phyloP scores from a whole-genome alignment of 2,113 vertebrate species.

The Ursus arctos region DNA sequence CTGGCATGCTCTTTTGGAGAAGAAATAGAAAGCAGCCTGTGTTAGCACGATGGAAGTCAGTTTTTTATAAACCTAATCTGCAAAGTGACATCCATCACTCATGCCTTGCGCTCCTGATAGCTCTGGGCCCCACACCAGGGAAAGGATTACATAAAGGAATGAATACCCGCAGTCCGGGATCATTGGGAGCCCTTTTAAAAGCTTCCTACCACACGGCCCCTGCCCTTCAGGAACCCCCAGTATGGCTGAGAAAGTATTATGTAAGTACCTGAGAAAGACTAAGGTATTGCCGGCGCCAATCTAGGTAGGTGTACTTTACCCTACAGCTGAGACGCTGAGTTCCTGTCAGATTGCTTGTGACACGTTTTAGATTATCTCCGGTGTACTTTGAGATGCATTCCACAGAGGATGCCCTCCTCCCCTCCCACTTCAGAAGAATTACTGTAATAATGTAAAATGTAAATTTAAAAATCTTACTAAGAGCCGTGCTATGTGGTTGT shows the following conservation, averaged over 20 bases:
- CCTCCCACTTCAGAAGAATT: not conserved
- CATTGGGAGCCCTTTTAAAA: not conserved
- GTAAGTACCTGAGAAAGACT: not conserved
- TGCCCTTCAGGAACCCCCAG: not conserved
- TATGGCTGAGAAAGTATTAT: not conserved
- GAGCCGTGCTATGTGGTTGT: not conserved
- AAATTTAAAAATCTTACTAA: not conserved
- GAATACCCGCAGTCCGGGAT: not conserved
- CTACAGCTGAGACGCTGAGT: not conserved
- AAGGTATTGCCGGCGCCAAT: not conserved
- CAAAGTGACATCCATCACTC: not conserved
- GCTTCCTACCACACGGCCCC: not conserved
- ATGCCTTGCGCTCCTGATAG: not conserved
- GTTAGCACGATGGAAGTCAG: not conserved
- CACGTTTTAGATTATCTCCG: not conserved
- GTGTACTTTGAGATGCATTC: not conserved
- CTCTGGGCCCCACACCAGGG: not conserved
- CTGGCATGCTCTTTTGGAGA: not conserved
- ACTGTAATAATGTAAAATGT: not conserved
- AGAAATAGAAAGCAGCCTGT: not conserved
- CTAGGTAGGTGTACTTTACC: not conserved
- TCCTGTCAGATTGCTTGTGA: not conserved
- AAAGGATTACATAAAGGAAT: not conserved
- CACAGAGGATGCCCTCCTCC: not conserved
- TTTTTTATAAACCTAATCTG: not conserved